A percentile compares a stretch with the other conserved stretches of the same genome.
phyloP scores from a whole-genome alignment of 2,113 vertebrate genomes.

The Hystrix cristata region DNA sequence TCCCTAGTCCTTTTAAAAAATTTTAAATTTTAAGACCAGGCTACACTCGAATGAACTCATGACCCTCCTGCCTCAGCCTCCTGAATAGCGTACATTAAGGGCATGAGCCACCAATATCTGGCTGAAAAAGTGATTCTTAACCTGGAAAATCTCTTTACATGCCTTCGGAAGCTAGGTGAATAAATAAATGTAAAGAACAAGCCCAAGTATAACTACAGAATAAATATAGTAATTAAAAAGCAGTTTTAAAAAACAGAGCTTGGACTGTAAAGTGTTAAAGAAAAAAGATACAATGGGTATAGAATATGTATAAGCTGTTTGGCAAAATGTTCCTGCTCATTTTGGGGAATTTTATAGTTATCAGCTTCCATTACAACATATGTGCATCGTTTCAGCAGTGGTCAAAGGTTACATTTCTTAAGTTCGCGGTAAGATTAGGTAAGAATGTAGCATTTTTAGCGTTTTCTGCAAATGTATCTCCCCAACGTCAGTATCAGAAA shows the following conservation, averaged over 20 bases:
- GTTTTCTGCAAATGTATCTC: neutral
- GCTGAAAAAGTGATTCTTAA: neutral
- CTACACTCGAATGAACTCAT: neutral
- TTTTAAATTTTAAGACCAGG: neutral
- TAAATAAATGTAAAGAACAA: neutral
- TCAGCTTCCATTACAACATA: neutral
- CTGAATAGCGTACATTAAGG: neutral
- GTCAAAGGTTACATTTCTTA: neutral
- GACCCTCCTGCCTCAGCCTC: neutral
- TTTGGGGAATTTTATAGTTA: neutral
- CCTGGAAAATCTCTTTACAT: neutral
- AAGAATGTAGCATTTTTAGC: neutral
- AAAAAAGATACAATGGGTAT: neutral
- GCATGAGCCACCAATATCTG: neutral
- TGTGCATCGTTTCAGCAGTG: neutral
- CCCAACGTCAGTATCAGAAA: neutral
- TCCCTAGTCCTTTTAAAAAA: too few species aligned
- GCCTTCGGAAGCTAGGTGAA: neutral
- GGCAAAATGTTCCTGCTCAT: neutral
- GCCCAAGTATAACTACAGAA: neutral
- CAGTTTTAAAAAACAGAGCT: neutral
- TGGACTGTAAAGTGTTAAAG: neutral
- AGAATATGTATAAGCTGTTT: neutral
- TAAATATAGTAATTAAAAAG: neutral
- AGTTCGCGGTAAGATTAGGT: neutral